A percentile compares a stretch with the other conserved stretches of the same genome.
phyloP scores from a whole-genome alignment of 2,797 vertebrate species.

The Thalassophryne amazonica region DNA sequence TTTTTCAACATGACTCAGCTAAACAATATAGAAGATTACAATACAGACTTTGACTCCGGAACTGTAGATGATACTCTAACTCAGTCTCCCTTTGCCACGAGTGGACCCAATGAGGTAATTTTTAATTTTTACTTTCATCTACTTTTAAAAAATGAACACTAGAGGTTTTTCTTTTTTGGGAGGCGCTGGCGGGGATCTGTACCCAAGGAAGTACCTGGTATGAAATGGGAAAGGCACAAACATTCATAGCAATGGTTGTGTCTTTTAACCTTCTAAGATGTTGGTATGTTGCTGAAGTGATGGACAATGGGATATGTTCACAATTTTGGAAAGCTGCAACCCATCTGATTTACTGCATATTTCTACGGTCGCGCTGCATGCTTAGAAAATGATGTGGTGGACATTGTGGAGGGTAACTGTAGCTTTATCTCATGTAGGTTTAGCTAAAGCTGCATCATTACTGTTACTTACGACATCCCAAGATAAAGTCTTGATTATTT shows the following conservation, averaged over 20 bases:
- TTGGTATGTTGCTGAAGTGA: conserved; percentile 30
- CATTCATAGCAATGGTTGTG: conserved; percentile 52
- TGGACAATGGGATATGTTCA: conserved; percentile 22
- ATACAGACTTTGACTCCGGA: conserved; percentile 87
- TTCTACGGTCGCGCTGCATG: neutral
- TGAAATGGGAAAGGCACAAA: conserved; percentile 63
- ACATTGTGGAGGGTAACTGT: conserved; percentile 9
- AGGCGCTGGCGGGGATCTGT: conserved; percentile 48
- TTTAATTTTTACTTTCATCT: conserved; percentile 35
- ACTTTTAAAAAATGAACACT: conserved; percentile 19
- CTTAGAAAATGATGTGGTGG: conserved; percentile 5
- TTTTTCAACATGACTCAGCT: conserved; percentile 83
- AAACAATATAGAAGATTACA: conserved; percentile 91
- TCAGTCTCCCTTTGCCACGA: conserved; percentile 80
- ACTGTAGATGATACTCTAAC: conserved; percentile 85
- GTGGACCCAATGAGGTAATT: conserved; percentile 90
- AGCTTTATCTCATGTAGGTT: conserved; percentile 23
- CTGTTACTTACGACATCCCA: no score
- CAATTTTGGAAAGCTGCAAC: conserved; percentile 13
- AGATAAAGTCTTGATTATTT: no score
- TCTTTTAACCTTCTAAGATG: conserved; percentile 35
- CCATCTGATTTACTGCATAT: conserved; percentile 5
- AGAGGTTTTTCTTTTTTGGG: conserved; percentile 23
- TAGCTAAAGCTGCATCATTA: conserved; percentile 30
- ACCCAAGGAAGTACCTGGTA: conserved; percentile 59